Base-by-base conservation (phyloP, 1,140 invertebrate genomes). In the Mactra quadrangularis region DNA sequence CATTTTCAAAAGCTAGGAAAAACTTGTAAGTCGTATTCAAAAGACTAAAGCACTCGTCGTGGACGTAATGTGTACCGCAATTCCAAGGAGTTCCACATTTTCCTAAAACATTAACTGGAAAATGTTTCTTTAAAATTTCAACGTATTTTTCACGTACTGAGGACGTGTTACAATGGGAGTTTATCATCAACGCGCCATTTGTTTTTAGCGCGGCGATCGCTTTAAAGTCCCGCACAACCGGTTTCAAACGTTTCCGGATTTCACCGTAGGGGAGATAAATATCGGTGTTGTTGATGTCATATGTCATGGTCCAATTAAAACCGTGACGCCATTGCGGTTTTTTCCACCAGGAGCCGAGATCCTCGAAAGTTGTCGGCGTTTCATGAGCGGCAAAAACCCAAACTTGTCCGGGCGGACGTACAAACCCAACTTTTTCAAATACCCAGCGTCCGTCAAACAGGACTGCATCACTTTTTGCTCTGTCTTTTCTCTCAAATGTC, bases 251-350 rank as follows among this genome's bases (percentile, higher is more conserved):
- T 57, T 78, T 66, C 29, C 50, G 57, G 3, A 78, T 52, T 50
- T 78, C 64, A 17, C 76, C 76, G 62, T 78, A 78, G 17, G 76
- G 76, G 35, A 66, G 33, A 52, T 35, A 66, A 19, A 78, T 68
- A 68, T 78, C 76, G 0, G 76, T 78, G 31, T 66, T 78, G 19
- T 52, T 25, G 55, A 68, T 78, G 33, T 78, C 76, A 38, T 78
- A 68, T 55, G 62, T 66, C 76, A 78, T 78, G 27, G 76, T 78
- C 60, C 60, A 78, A 52, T 78, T 78, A 41, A 78, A 78, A 7
- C 76, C 57, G 25, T 68, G 25, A 6, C 62, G 45, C 76, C 76
- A 78, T 22, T 64, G 47, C 3, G 47, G 45, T n/a, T 68, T 25
- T 29, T 38, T 52, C 76, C 76, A 78, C 35, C 52, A 53, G 0